These are phyloP conservation scores for Taenioides sp. DNA, from an alignment of 2,797 vertebrate genomes.

Conservation along the genomic window DNA sequence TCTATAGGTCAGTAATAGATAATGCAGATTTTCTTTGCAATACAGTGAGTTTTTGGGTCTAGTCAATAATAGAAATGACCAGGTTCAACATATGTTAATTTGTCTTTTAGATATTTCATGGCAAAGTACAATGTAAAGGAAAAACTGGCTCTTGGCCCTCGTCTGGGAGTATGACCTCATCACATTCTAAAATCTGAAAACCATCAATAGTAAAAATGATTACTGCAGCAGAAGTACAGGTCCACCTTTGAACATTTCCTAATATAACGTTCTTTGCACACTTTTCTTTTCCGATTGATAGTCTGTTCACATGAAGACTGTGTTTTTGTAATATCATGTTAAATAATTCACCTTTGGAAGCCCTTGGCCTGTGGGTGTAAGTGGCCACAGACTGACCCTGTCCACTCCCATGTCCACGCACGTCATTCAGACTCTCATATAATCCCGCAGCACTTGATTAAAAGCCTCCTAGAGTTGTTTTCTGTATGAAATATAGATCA, in stretches of 20 bases:
- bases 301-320: constrained; percentile 9
- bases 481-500: constrained; percentile 3
- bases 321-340: constrained; percentile 8
- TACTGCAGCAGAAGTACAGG: not conserved
- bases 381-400: constrained; percentile 14
- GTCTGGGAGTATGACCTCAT: too few species aligned
- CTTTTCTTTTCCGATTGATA: constrained; percentile 1
- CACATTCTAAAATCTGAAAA: too few species aligned
- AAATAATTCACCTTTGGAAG: constrained; percentile 23
- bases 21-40: too few species aligned
- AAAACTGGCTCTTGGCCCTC: too few species aligned
- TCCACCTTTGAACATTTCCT: not conserved
- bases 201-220: too few species aligned
- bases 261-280: not conserved
- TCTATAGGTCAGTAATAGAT: too few species aligned
- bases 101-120: too few species aligned
- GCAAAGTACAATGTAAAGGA: too few species aligned
- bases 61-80: too few species aligned
- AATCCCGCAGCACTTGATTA: constrained; percentile 6
- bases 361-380: not conserved
- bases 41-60: too few species aligned
- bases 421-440: constrained; percentile 23
- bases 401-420: constrained; percentile 5
- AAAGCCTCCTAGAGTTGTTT: constrained; percentile 11
- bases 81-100: too few species aligned